phyloP scores from a whole-genome alignment of 2,113 vertebrate species.

The Triplophysa dalaica region DNA sequence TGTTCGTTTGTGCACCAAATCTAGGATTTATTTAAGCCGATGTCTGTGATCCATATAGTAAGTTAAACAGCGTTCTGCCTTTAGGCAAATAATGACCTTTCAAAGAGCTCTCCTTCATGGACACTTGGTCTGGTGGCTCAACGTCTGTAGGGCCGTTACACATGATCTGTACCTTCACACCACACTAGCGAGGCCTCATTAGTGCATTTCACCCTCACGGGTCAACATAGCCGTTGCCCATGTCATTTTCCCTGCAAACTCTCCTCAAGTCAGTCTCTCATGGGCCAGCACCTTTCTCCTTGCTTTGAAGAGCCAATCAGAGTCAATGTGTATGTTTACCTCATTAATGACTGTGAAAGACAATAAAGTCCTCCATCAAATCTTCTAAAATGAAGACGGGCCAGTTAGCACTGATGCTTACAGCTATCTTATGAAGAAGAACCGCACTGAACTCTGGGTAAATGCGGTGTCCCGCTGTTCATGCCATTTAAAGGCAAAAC shows the following conservation, averaged over 20 bases:
- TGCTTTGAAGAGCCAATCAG: conserved; percentile 52
- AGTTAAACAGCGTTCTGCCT: conserved; percentile 20
- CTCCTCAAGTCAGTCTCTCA: background rate
- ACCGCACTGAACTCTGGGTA: conserved; percentile 41
- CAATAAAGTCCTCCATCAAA: conserved; percentile 59
- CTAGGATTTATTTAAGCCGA: background rate
- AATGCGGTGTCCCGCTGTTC: conserved; percentile 46
- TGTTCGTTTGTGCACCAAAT: background rate
- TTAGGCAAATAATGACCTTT: conserved; percentile 45
- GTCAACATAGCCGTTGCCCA: conserved; percentile 54
- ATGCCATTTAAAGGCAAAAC: conserved; percentile 45
- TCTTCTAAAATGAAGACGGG: conserved; percentile 63
- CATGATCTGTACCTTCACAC: conserved; percentile 60
- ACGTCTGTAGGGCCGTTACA: conserved; percentile 49
- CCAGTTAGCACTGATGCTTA: conserved; percentile 60
- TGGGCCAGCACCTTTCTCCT: background rate
- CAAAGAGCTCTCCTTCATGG: conserved; percentile 19
- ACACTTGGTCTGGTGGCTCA: background rate
- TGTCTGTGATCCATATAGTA: conserved; percentile 31
- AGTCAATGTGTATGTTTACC: conserved; percentile 55
- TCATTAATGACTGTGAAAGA: conserved; percentile 64
- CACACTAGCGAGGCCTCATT: conserved; percentile 63
- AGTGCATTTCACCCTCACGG: conserved; percentile 70
- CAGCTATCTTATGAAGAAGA: conserved; percentile 61
- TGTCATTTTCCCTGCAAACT: background rate